Evolutionary conservation across 1,140 invertebrate species (phyloP).

Genomic region (Nasonia vitripennis): DNA sequence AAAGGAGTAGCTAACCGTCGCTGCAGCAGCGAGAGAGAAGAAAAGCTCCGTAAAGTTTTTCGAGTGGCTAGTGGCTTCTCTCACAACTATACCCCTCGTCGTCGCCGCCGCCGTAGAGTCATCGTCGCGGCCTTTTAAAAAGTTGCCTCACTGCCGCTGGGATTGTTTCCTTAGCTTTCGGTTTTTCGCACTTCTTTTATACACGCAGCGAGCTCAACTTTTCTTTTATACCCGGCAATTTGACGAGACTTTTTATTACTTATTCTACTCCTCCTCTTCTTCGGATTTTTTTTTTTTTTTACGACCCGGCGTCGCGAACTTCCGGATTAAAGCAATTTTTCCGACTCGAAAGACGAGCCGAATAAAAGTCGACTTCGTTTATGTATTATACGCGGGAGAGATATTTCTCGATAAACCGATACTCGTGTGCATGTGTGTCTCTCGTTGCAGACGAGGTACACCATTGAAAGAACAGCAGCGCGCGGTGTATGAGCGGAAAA

Average conservation of each 20-base stretch:
- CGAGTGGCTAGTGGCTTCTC: background rate
- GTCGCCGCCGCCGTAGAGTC: background rate
- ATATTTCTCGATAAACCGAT: background rate
- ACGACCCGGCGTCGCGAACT: background rate
- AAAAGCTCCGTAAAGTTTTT: slow-evolving; percentile 32
- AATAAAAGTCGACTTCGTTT: background rate
- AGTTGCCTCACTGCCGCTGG: background rate
- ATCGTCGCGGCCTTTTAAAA: slow-evolving; percentile 32
- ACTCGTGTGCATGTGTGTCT: too few species aligned
- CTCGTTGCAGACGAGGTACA: too few species aligned
- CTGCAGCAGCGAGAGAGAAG: background rate
- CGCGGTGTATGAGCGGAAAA: background rate
- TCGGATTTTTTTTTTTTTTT: background rate
- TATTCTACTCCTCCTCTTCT: background rate
- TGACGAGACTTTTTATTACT: slow-evolving; percentile 36
- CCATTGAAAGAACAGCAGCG: too few species aligned
- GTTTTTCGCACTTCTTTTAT: slow-evolving; percentile 40
- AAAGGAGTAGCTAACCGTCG: background rate
- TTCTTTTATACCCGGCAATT: slow-evolving; percentile 33
- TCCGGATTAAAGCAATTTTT: slow-evolving; percentile 29
- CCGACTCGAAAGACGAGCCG: background rate
- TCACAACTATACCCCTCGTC: background rate
- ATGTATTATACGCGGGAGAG: background rate
- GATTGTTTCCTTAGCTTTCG: slow-evolving; percentile 49
- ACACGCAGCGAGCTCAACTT: background rate